Evolutionary conservation across 2,797 vertebrate genomes (phyloP).

Genomic region (Enteromius paludinosus): DNA sequence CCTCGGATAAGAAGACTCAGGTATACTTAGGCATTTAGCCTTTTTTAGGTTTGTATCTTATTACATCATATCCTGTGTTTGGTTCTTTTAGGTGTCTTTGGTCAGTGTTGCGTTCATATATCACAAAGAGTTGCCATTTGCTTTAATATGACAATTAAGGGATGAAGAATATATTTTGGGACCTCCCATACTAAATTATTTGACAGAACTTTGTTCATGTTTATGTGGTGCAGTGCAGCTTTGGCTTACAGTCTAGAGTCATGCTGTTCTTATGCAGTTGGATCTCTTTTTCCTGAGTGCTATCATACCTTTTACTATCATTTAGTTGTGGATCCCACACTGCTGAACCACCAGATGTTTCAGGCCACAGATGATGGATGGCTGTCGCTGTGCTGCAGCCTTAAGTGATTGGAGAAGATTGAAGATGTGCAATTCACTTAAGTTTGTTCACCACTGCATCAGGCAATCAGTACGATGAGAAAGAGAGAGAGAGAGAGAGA

Average conservation of each 20-base stretch:
- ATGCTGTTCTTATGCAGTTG: slow-evolving; percentile 43
- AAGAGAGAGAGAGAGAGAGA: slow-evolving; percentile 69
- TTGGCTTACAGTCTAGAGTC: background rate
- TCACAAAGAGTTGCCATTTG: background rate
- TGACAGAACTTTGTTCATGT: background rate
- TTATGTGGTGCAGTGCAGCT: slow-evolving; percentile 34
- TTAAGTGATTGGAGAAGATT: slow-evolving; percentile 95
- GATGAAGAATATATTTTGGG: background rate
- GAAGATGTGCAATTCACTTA: slow-evolving; percentile 94
- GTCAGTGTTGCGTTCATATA: background rate
- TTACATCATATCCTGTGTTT: background rate
- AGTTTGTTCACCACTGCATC: slow-evolving; percentile 86
- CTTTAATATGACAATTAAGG: background rate
- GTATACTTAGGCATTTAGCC: background rate
- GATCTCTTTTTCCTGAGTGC: slow-evolving; percentile 67
- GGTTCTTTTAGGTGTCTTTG: background rate
- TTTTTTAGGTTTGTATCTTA: background rate
- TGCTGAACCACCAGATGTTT: slow-evolving; percentile 89
- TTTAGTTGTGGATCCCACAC: slow-evolving; percentile 80
- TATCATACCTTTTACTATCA: slow-evolving; percentile 74
- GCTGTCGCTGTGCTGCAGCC: slow-evolving; percentile 85
- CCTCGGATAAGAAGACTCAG: background rate
- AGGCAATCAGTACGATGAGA: slow-evolving; percentile 86
- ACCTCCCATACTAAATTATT: background rate
- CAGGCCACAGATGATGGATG: slow-evolving; percentile 89